Percentiles rank a stretch among this genome's conserved stretches.
Conservation (phyloP, 1,140 invertebrate species). For the Nephila pilipes region DNA sequence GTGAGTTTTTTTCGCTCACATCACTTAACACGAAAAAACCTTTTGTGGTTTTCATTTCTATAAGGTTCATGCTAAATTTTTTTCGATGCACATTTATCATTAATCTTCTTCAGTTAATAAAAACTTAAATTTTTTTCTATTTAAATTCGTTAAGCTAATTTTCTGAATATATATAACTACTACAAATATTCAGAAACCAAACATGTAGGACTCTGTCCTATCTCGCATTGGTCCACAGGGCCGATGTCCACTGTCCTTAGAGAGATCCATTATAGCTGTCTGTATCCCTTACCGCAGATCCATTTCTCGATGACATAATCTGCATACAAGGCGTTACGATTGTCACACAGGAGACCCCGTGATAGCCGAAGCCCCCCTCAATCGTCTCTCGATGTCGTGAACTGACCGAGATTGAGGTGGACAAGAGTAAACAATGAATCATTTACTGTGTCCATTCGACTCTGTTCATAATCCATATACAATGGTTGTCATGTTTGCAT, state of each 20-base stretch:
- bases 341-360: neutral
- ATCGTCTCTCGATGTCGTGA: neutral
- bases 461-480: conserved; percentile 9
- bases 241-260: neutral
- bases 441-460: neutral
- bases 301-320: conserved; percentile 31
- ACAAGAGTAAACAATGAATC: neutral
- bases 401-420: neutral
- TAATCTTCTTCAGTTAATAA: too few species aligned
- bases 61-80: too few species aligned
- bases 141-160: too few species aligned
- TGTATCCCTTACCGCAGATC: neutral
- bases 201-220: neutral
- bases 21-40: too few species aligned
- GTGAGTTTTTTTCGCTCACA: too few species aligned
- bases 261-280: neutral
- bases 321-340: conserved; percentile 24
- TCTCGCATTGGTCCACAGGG: neutral
- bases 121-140: too few species aligned
- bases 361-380: neutral
- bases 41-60: too few species aligned
- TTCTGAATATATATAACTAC: too few species aligned
- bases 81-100: too few species aligned
- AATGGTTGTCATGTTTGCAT: neutral
- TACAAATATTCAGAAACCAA: too few species aligned